A percentile compares a stretch with the other conserved stretches of the same genome.
Evolutionary conservation across 1,140 invertebrate species (phyloP).

Genomic region (Saccostrea cuccullata): DNA sequence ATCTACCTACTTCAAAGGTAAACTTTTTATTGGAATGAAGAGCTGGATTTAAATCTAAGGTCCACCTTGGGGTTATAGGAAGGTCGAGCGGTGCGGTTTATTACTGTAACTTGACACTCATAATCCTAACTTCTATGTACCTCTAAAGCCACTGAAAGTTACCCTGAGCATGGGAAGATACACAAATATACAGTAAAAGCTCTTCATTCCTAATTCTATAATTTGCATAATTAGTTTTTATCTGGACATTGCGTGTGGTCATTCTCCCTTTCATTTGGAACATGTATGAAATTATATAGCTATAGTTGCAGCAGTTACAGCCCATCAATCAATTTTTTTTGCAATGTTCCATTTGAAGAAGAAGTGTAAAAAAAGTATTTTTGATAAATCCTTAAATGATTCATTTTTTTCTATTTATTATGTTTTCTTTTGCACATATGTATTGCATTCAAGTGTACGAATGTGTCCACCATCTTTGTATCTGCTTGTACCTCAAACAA

Average conservation of each 20-base stretch:
- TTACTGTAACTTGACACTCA: conserved; percentile 20
- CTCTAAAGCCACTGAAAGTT: background rate
- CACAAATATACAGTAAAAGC: background rate
- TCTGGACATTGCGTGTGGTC: background rate
- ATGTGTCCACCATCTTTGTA: no score
- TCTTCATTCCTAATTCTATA: background rate
- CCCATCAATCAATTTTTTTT: no score
- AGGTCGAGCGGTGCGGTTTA: conserved; percentile 24
- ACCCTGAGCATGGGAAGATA: background rate
- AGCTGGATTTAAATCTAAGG: conserved; percentile 28
- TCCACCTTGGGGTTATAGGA: conserved; percentile 1
- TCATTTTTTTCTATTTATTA: no score
- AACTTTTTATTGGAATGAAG: conserved; percentile 23
- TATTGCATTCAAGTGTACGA: no score
- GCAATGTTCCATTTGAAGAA: no score
- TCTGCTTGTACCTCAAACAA: no score
- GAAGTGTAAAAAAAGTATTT: no score
- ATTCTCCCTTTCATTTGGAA: background rate
- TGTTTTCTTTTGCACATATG: no score
- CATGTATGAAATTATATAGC: no score
- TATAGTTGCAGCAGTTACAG: no score
- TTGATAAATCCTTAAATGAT: no score
- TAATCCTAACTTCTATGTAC: conserved; percentile 19
- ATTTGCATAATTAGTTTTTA: background rate
- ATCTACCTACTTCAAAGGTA: conserved; percentile 34